Percentiles rank a stretch among this genome's conserved stretches.
Evolutionary conservation across 2,888 invertebrate species (phyloP).

Genomic region (Hemaris fuciformis): DNA sequence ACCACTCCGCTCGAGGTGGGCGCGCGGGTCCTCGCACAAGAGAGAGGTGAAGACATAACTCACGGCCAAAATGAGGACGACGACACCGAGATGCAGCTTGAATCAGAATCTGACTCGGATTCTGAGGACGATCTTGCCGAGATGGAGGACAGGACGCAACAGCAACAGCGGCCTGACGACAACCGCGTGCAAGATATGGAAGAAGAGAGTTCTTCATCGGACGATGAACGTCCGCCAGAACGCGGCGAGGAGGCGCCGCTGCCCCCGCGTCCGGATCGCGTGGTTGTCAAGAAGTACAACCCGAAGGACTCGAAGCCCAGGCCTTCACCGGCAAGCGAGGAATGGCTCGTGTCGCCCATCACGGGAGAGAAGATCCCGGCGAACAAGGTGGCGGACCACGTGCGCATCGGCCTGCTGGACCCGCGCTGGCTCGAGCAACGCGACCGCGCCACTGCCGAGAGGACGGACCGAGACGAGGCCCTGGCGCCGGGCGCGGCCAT

Average conservation of each 20-base stretch:
- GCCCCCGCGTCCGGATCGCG: constrained; percentile 94
- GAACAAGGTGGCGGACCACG: constrained; percentile 97
- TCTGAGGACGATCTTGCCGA: constrained; percentile 79
- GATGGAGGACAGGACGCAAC: constrained; percentile 84
- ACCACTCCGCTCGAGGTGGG: constrained; percentile 99
- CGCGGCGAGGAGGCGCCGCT: constrained; percentile 84
- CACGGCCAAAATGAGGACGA: constrained; percentile 78
- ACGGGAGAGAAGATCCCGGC: constrained; percentile 99
- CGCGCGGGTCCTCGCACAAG: constrained; percentile 92
- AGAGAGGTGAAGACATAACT: constrained; percentile 86
- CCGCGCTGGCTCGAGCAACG: constrained; percentile 99
- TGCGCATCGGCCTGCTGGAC: constrained; percentile 97
- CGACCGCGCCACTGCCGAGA: constrained; percentile 96
- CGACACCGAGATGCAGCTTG: constrained; percentile 94
- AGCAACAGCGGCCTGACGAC: constrained; percentile 65
- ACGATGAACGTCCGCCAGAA: constrained; percentile 66
- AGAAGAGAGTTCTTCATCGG: constrained; percentile 87
- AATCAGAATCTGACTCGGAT: constrained; percentile 87
- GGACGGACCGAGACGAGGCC: constrained; percentile 88
- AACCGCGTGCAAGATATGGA: constrained; percentile 93
- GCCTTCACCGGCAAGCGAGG: constrained; percentile 84
- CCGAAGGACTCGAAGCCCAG: constrained; percentile 86
- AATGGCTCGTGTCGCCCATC: constrained; percentile 98
- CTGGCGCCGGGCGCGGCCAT: constrained; percentile 90
- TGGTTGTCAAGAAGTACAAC: constrained; percentile 98